These are phyloP conservation scores for Allacma fusca DNA, from an alignment of 2,888 invertebrate species.

Conservation along the genomic window DNA sequence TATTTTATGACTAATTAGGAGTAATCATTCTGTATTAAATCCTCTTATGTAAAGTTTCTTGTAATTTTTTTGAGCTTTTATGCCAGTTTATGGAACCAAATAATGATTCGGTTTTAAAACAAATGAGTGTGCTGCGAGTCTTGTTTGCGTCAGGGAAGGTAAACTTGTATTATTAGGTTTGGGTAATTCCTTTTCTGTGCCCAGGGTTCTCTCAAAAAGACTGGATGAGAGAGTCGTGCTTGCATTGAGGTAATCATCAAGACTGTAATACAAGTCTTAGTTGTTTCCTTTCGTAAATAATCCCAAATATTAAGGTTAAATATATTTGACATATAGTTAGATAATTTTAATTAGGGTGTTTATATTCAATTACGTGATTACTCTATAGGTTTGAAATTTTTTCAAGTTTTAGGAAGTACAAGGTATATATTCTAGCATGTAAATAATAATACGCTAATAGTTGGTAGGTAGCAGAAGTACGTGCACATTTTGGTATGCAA, in stretches of 20 bases:
- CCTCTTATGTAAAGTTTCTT: neutral
- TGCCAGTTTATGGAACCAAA: slow-evolving; percentile 11
- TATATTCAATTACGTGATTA: no score
- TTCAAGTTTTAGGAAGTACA: neutral
- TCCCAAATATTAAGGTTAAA: neutral
- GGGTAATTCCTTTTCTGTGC: neutral
- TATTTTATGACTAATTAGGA: neutral
- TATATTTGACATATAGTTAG: neutral
- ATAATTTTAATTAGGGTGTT: no score
- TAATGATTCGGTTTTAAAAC: slow-evolving; percentile 32
- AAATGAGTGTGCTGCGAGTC: slow-evolving; percentile 43
- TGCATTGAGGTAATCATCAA: neutral
- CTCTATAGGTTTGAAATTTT: neutral
- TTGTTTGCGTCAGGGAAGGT: slow-evolving; percentile 27
- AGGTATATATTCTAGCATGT: neutral
- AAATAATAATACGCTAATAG: neutral
- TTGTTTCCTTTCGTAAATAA: slow-evolving; percentile 12
- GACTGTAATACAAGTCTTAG: neutral
- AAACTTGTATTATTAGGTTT: neutral
- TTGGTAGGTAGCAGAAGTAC: neutral
- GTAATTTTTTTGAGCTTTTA: neutral
- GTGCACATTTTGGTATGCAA: neutral
- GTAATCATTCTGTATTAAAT: neutral
- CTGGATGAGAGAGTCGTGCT: neutral
- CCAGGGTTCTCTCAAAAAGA: neutral